Evolutionary conservation across 2,113 vertebrate species (phyloP), one percentile per base, ranked within the genome.

Genomic region (Stegostoma tigrinum): DNA sequence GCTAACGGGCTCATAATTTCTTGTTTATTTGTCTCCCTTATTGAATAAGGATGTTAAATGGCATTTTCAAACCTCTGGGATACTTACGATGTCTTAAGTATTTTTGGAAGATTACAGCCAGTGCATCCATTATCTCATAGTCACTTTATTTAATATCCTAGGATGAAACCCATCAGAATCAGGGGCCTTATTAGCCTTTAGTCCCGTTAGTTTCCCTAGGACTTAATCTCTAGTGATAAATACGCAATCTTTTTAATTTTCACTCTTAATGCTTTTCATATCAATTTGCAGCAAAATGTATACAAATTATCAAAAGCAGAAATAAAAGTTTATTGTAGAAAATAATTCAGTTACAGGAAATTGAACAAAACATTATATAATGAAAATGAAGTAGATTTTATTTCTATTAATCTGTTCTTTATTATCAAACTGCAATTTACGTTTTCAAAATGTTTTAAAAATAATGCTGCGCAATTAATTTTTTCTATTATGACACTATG

Each of bases 181-280:
- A 3, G 55, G 55, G 55, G 55, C 10, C 55, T 61, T 61, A 61
- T 61, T 61, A 12, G 55, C 55, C 55, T 61, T 61, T 61, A 61
- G 55, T 12, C 55, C 55, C 12, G 12, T 61, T 10, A 61, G 55
- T 61, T 61, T 61, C 55, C 55, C 7, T 61, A 61, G 55, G 55
- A 61, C 55, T 12, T 61, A 12, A 61, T 12, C 55, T 61, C 55
- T 10, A 61, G 55, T 61, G 55, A 61, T 61, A 61, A 61, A 61
- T 61, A 66, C 30, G 96, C 80, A 96, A 97, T 97, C 96, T 96
- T 97, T 94, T 95, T 97, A 97, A 96, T 96, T 96, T 97, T 96
- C 96, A 97, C 93, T 96, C 97, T 96, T 1, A 0, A 95, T 96
- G 96, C 96, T 97, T 96, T 96, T 96, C 96, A 96, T 78, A 96